These are phyloP conservation scores for Druceiella hillmani DNA, from an alignment of 2,888 invertebrate species.

Conservation along the genomic window DNA sequence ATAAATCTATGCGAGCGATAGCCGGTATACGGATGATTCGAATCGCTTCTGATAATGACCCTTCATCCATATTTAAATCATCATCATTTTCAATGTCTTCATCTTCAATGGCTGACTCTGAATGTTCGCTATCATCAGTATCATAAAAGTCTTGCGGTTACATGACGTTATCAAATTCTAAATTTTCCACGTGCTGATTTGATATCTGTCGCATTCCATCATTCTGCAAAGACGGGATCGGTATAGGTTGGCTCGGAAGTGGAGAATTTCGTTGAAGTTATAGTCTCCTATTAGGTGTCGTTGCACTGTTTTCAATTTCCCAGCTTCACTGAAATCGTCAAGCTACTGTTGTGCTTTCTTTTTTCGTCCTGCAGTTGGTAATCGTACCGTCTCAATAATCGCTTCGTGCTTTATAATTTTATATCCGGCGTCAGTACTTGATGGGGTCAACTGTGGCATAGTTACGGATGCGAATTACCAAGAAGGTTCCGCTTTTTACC, in stretches of 20 bases:
- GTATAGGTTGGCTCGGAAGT: constrained; percentile 1
- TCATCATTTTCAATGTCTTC: too few relatives aligned
- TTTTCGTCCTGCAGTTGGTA: neutral
- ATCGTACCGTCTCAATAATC: neutral
- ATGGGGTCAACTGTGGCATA: constrained; percentile 9
- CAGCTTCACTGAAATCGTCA: neutral
- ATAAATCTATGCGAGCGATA: neutral
- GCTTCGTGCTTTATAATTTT: neutral
- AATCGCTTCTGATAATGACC: neutral
- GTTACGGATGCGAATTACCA: constrained; percentile 8
- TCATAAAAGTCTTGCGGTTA: neutral
- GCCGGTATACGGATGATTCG: constrained; percentile 1
- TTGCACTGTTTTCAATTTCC: neutral
- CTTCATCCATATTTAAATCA: too few relatives aligned
- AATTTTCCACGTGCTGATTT: neutral
- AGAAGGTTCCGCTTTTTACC: constrained; percentile 8
- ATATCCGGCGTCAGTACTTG: constrained; percentile 4
- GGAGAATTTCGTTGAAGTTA: neutral
- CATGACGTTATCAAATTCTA: neutral
- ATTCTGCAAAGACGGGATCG: neutral
- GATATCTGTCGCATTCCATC: neutral
- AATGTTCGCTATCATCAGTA: neutral
- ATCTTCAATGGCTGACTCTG: too few relatives aligned
- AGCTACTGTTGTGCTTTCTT: neutral
- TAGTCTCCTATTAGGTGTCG: neutral